Conservation (phyloP, 2,888 invertebrate species). For the Caenorhabditis panamensis region DNA sequence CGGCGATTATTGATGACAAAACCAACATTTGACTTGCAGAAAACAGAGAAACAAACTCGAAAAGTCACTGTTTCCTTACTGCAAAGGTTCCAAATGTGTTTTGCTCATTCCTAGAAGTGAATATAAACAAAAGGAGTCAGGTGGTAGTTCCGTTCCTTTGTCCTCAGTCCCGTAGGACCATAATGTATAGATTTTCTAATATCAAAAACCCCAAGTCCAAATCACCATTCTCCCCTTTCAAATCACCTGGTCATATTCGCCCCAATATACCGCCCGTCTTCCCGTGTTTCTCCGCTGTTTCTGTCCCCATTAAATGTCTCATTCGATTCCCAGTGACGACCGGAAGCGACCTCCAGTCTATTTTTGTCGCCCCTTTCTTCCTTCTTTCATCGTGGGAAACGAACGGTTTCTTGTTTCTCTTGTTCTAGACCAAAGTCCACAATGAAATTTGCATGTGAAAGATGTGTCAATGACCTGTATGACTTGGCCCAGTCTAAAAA, state of each 20-base stretch:
- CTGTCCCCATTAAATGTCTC: slow-evolving; percentile 31
- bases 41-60: no score
- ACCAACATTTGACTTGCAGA: no score
- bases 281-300: slow-evolving; percentile 1
- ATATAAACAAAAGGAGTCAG: no score
- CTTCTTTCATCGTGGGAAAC: background rate
- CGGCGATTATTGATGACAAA: no score
- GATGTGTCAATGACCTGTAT: no score
- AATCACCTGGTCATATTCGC: slow-evolving; percentile 31
- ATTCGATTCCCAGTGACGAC: slow-evolving; percentile 46
- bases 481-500: background rate
- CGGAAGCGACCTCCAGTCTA: slow-evolving; percentile 44
- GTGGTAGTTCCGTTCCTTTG: no score
- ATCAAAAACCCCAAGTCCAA: no score
- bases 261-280: slow-evolving; percentile 11
- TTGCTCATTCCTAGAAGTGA: no score
- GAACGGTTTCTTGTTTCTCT: background rate
- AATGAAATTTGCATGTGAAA: background rate
- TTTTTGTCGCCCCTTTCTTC: slow-evolving; percentile 27
- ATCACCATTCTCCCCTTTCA: background rate
- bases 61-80: no score
- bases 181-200: no score
- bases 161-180: no score
- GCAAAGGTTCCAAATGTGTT: no score
- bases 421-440: slow-evolving; percentile 4